These are phyloP conservation scores for Eulemur albifrons DNA, from an alignment of 2,797 vertebrate genomes.

Conservation along the genomic window DNA sequence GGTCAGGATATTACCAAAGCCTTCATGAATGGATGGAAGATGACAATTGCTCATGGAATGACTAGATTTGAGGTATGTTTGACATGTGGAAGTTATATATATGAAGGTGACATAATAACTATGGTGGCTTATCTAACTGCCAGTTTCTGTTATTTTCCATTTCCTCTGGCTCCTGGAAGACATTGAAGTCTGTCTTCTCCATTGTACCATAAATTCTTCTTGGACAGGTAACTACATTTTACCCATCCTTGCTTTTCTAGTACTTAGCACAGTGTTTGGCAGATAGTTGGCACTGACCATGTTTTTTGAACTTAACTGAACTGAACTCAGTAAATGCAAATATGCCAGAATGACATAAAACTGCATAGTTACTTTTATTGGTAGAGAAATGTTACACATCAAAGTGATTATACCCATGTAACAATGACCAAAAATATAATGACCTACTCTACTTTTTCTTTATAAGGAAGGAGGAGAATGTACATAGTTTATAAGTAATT, in stretches of 20 bases:
- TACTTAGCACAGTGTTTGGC: not conserved
- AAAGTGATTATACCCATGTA: not conserved
- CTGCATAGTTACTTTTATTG: not conserved
- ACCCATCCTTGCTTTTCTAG: not conserved
- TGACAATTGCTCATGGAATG: not conserved
- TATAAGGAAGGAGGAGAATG: not conserved
- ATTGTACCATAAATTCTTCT: not conserved
- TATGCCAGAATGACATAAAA: not conserved
- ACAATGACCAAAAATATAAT: not conserved
- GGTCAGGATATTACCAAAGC: not conserved
- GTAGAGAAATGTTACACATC: not conserved
- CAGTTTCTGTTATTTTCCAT: not conserved
- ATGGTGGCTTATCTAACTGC: conserved; percentile 10
- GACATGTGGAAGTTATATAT: not conserved
- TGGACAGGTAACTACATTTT: not conserved
- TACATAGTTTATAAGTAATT: not conserved
- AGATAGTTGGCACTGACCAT: not conserved
- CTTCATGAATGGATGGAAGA: not conserved
- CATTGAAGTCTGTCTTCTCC: not conserved
- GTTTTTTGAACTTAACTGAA: not conserved
- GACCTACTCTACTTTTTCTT: not conserved
- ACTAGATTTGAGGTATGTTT: not conserved
- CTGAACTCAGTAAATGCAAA: not conserved
- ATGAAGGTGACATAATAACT: not conserved
- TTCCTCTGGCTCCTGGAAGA: not conserved